Evolutionary conservation across 2,888 invertebrate species (phyloP).

Genomic region (Lepeophtheirus nordmannii): DNA sequence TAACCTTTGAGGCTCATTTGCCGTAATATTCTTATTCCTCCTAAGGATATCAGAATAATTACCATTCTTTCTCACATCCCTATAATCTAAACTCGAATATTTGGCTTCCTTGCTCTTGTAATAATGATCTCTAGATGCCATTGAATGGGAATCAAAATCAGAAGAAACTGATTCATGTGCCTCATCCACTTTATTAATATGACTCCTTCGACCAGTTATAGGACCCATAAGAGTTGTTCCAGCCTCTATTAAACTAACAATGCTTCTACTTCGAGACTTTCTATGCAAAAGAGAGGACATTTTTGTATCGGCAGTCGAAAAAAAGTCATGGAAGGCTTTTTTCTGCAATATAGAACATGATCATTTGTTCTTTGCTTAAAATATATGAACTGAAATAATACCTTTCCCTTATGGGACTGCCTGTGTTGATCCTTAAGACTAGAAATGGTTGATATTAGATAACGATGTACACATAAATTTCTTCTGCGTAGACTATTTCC

Average conservation of each 20-base stretch:
- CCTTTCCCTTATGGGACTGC: background rate
- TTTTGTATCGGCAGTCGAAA: background rate
- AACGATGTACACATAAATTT: too few relatives aligned
- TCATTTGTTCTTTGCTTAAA: background rate
- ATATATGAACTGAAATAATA: background rate
- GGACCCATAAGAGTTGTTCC: background rate
- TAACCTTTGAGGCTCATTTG: too few relatives aligned
- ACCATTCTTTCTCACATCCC: background rate
- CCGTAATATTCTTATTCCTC: too few relatives aligned
- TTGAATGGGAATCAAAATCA: background rate
- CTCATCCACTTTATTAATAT: background rate
- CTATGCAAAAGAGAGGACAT: background rate
- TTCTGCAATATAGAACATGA: background rate
- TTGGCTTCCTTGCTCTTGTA: background rate
- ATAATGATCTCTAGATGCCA: background rate
- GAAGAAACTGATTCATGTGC: background rate
- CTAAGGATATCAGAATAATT: too few relatives aligned
- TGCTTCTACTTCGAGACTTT: background rate
- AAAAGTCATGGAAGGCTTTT: background rate
- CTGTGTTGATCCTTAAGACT: too few relatives aligned
- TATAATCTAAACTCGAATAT: background rate
- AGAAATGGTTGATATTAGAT: too few relatives aligned
- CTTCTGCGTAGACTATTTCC: too few relatives aligned
- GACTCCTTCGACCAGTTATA: background rate
- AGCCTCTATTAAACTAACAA: background rate